These are phyloP conservation scores for Sinocyclocheilus rhinocerous DNA, from an alignment of 2,113 vertebrate genomes.

Conservation along the genomic window DNA sequence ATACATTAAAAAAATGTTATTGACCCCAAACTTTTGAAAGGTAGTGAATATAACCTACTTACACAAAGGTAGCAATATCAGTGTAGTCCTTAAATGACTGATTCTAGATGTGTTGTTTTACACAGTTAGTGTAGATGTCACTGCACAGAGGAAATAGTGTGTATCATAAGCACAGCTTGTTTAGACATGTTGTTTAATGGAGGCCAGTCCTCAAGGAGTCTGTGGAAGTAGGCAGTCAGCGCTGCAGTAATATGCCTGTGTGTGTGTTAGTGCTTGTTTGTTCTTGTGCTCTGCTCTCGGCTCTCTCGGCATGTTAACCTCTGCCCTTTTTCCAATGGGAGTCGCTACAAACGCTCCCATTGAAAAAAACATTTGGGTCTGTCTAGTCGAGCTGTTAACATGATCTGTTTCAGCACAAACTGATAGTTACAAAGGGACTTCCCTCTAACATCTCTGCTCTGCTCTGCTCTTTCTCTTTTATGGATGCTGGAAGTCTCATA, in stretches of 20 bases:
- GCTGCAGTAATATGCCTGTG: not conserved
- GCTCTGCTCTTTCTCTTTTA: not conserved
- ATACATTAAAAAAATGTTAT: no score
- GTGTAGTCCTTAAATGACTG: not conserved
- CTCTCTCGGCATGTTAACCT: constrained; percentile 65
- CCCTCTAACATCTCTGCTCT: not conserved
- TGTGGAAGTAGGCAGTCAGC: not conserved
- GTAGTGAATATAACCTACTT: no score
- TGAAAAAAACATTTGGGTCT: constrained; percentile 52
- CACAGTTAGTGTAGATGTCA: not conserved
- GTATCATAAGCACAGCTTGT: not conserved
- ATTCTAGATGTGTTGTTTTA: not conserved
- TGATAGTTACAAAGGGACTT: constrained; percentile 13
- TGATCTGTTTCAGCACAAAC: constrained; percentile 29
- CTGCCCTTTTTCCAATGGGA: constrained; percentile 59
- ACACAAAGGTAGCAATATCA: not conserved
- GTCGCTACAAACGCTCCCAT: constrained; percentile 54
- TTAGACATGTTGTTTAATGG: constrained; percentile 7
- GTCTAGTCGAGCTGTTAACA: constrained; percentile 60
- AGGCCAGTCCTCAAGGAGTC: not conserved
- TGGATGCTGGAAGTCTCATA: constrained; percentile 13
- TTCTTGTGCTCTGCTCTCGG: constrained; percentile 24
- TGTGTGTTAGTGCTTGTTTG: constrained; percentile 15
- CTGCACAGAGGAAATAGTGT: not conserved
- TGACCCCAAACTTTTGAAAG: no score